Evolutionary conservation across 2,113 vertebrate species (phyloP).

Genomic region (Oenanthe melanoleuca): DNA sequence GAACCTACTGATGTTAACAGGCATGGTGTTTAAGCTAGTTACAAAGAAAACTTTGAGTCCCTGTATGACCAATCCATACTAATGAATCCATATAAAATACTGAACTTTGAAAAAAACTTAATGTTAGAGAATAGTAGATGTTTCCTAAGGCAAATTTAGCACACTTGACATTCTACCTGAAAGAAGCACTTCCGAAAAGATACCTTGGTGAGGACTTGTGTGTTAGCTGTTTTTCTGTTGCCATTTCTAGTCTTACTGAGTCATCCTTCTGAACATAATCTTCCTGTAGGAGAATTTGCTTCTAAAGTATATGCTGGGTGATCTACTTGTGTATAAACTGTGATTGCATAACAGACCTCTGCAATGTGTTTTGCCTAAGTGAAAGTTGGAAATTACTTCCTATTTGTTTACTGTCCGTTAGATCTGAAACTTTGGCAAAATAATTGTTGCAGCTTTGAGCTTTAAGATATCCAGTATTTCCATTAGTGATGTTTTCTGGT

Average conservation of each 20-base stretch:
- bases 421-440: not conserved
- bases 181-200: not conserved
- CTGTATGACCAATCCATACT: not conserved
- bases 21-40: not conserved
- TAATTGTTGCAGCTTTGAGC: not conserved
- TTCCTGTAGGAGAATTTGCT: not conserved
- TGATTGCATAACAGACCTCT: not conserved
- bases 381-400: not conserved
- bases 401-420: not conserved
- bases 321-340: not conserved
- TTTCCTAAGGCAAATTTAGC: not conserved
- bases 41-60: not conserved
- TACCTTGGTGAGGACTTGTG: not conserved
- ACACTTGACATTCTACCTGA: not conserved
- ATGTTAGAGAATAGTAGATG: not conserved
- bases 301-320: not conserved
- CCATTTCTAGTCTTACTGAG: not conserved
- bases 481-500: not conserved
- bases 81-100: not conserved
- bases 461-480: not conserved
- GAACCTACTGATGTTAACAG: not conserved
- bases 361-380: not conserved
- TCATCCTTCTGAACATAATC: not conserved
- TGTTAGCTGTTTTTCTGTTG: not conserved
- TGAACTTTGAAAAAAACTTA: not conserved